Base-by-base conservation (phyloP, 2,888 invertebrate genomes). In the Lasioglossum pauxillum region DNA sequence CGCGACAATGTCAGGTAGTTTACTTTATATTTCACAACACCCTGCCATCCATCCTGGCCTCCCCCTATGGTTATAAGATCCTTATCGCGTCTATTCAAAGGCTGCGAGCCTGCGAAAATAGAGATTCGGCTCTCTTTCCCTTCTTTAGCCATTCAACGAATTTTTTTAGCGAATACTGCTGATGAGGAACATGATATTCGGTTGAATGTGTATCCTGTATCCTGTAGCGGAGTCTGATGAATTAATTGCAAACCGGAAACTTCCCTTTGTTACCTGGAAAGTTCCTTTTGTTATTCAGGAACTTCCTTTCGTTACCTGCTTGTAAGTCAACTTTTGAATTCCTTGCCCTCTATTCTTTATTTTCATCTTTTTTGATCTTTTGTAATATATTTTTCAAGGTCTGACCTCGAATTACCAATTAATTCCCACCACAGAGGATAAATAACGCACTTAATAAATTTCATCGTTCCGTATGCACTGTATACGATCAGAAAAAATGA, bases 21-120 rank as follows among this genome's bases (percentile, higher is more conserved):
- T 92, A 92, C 91, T 93, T 93, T 93, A 92, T 93, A 93, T 92
- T 93, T 93, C 93, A 82, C 91, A 90, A 91, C 92, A 82, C 82
- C 82, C 86, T 27, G 80, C 89, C 91, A 92, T 90, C 90, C 89
- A 90, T 92, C 91, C 78, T 80, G 14, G 38, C 46, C 35, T 57
- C 60, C n/a, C 38, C 79, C 46, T 84, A 84, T 38, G 88, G 89
- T 86, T 91, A 92, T 89, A 87, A 90, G 93, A 93, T 93, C 90
- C 89, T 93, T 93, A 93, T 93, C 93, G 88, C 80, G 82, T 90
- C 92, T 90, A 91, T 93, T 93, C 92, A 91, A 88, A 84, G 75
- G 77, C 74, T 80, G 86, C 88, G 88, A 90, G 87, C 78, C 92
- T 92, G 92, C 87, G 88, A 93, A 92, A 92, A 92, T 93, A 91